Base-by-base conservation (phyloP, 2,797 vertebrate species). In the Anas bernieri region DNA sequence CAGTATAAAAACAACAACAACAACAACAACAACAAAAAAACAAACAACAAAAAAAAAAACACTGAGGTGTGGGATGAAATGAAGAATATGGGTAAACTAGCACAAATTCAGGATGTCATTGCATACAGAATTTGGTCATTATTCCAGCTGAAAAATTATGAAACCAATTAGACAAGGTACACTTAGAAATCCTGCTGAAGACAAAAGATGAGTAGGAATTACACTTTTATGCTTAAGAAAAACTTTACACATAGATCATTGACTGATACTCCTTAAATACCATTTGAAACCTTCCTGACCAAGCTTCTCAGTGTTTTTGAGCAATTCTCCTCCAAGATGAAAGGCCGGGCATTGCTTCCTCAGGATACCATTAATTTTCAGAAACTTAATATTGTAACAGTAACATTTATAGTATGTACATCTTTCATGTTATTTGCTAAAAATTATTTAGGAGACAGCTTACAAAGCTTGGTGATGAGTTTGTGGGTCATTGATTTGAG, bases 341-440 rank as follows among this genome's bases (percentile, higher is more conserved):
- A 66, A 92, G n/a, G 55, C 11, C 33, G 61, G 74, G 55, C 35
- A 56, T 10, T 72, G 56, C 83, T 87, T 92, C 84, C 85, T 48
- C 48, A 54, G 26, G 43, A 45, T 25, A 37, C 26, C 35, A 59
- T 12, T 50, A 25, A 23, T 66, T 67, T 90, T 61, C 85, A 66
- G 93, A n/a, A 93, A 54, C 75, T 88, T 90, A 80, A 93, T 63
- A 77, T 75, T 81, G 61, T 55, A 91, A 39, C 28, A 75, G 50
- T 67, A 50, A 46, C 28, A 85, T 4, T 26, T 87, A 37, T 22
- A 86, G 52, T 35, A 84, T 77, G 91, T 73, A 83, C 61, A 62
- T 25, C 59, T 70, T 91, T 91, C 70, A 64, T 73, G 31, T 23
- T 43, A 62, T 74, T 90, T 88, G 72, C 80, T 91, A 92, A 72